These are phyloP conservation scores for Miltochrista miniata DNA, from an alignment of 2,888 invertebrate species.

Conservation along the genomic window DNA sequence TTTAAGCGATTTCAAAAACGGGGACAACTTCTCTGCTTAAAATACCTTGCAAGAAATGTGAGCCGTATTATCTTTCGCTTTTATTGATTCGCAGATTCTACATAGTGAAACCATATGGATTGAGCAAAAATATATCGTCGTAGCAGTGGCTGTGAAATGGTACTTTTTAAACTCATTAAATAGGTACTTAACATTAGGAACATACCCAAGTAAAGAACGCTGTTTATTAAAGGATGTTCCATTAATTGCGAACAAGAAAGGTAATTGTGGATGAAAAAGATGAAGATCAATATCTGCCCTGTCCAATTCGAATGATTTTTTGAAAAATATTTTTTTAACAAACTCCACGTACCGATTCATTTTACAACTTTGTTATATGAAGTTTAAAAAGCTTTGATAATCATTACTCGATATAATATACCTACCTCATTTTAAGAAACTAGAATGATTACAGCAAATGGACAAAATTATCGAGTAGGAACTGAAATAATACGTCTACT, in stretches of 20 bases:
- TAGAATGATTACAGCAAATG: neutral
- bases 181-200: no score
- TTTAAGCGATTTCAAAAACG: no score
- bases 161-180: no score
- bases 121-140: no score
- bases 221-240: slow-evolving; percentile 58
- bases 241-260: slow-evolving; percentile 44
- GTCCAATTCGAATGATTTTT: slow-evolving; percentile 48
- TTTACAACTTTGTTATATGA: slow-evolving; percentile 2
- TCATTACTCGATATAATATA: neutral
- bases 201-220: neutral
- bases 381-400: neutral
- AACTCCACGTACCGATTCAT: slow-evolving; percentile 28
- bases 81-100: no score
- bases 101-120: no score
- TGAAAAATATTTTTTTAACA: slow-evolving; percentile 43
- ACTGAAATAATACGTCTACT: no score
- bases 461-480: neutral
- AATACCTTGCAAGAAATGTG: no score
- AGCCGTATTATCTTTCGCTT: no score
- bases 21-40: no score
- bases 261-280: slow-evolving; percentile 62
- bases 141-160: no score
- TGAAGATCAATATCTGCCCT: slow-evolving; percentile 44
- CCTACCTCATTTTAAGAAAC: neutral